Base-by-base conservation (phyloP, 2,113 vertebrate genomes). In the Sander vitreus region DNA sequence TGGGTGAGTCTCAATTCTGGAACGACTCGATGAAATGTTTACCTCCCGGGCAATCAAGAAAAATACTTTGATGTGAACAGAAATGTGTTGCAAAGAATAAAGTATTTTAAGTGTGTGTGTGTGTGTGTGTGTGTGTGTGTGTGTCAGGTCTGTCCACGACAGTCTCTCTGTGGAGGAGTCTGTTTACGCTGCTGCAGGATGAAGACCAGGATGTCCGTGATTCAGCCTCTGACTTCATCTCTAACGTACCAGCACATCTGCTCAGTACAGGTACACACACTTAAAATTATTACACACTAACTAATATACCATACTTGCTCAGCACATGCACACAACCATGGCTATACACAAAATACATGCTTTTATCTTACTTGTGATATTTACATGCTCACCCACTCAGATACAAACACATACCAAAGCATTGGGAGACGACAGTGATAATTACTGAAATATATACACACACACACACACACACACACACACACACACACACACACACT, bases 171-270 rank as follows among this genome's bases (percentile, higher is more conserved):
- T 99, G 98, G 98, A 96, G 85, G 75, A 96, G 96, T 88, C 89
- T 98, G 80, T 89, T 98, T 73, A 91, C 87, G 0, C 95, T 99
- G 66, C 95, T 99, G 70, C 98, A 99, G 91, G 97, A 97, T 45
- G 98, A 99, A 92, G 98, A 99, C 74, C 93, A 95, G 78, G 93
- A 95, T 0, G 93, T 99, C 78, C 93, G 98, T 84, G 95, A 98
- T 59, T 85, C 93, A 65, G 96, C 96, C 21, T 93, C 97, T 0
- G 96, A 97, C 77, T 96, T 97, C 13, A 93, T 97, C 81, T 91
- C 89, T 18, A 87, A 92, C 9, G 91, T 95, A 33, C 95, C 96
- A 33, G 83, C 88, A 19, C 90, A 95, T 77, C 93, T 93, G 65
- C 93, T 92, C 27, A 91, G 76, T 78, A 83, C 93, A 96, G 96